phyloP scores from a whole-genome alignment of 2,113 vertebrate genomes.

The Kryptolebias marmoratus region DNA sequence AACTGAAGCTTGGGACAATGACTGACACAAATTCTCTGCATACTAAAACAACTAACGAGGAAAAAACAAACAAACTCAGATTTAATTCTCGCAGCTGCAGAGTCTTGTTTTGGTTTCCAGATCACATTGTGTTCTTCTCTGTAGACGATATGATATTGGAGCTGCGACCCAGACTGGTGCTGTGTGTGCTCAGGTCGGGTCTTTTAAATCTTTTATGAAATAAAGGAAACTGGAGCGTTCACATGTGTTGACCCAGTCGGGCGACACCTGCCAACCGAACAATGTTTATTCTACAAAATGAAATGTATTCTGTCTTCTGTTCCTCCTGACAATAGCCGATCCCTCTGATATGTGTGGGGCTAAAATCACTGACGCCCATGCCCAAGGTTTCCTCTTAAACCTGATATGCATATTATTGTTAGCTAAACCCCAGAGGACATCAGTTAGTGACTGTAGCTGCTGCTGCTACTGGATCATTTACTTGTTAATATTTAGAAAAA shows the following conservation, averaged over 20 bases:
- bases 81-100: neutral
- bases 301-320: constrained; percentile 18
- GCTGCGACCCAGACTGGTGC: neutral
- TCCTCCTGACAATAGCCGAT: constrained; percentile 21
- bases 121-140: neutral
- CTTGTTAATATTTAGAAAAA: constrained; percentile 8
- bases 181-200: neutral
- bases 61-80: neutral
- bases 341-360: constrained; percentile 9
- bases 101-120: constrained; percentile 1
- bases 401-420: constrained; percentile 39
- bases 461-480: neutral
- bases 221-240: neutral
- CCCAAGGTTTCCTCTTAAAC: constrained; percentile 35
- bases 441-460: constrained; percentile 8
- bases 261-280: constrained; percentile 3
- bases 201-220: constrained; percentile 14
- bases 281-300: constrained; percentile 14
- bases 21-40: constrained; percentile 12
- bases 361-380: constrained; percentile 34
- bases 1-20: constrained; percentile 33
- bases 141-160: neutral
- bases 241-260: constrained; percentile 30
- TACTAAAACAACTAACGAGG: neutral
- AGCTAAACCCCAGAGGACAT: constrained; percentile 15